A percentile compares a stretch with the other conserved stretches of the same genome.
Evolutionary conservation across 2,113 vertebrate species (phyloP).

Genomic region (Morone saxatilis): DNA sequence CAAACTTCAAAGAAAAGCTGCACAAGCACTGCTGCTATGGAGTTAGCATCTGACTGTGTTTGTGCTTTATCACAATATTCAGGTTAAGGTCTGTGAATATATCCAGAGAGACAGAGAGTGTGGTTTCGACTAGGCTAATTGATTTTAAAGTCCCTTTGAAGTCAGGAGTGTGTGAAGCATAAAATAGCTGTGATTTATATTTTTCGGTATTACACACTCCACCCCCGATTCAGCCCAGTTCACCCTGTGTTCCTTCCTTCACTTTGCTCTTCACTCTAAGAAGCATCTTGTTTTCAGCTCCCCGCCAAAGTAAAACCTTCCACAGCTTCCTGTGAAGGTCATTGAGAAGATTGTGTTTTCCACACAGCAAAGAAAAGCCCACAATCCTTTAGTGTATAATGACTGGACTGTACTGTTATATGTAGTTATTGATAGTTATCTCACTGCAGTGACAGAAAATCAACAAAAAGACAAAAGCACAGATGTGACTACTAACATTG

Average conservation of each 20-base stretch:
- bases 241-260: background rate
- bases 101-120: background rate
- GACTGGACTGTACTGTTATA: too few species aligned
- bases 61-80: conserved; percentile 31
- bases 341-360: too few species aligned
- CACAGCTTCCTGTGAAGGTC: too few species aligned
- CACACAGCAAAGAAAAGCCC: too few species aligned
- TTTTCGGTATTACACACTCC: background rate
- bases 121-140: conserved; percentile 49
- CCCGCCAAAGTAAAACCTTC: too few species aligned
- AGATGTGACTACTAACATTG: too few species aligned
- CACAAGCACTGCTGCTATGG: background rate
- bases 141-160: conserved; percentile 58
- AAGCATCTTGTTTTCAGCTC: background rate
- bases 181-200: conserved; percentile 21
- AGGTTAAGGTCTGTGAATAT: conserved; percentile 47
- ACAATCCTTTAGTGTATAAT: too few species aligned
- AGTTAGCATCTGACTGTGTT: conserved; percentile 26
- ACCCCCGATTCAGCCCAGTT: background rate
- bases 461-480: too few species aligned
- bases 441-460: too few species aligned
- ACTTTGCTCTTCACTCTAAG: background rate
- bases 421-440: too few species aligned
- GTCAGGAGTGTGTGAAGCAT: conserved; percentile 45
- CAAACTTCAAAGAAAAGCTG: conserved; percentile 52